These are phyloP conservation scores for Brachypodius melanocephalos DNA, from an alignment of 2,113 vertebrate species.

Conservation along the genomic window DNA sequence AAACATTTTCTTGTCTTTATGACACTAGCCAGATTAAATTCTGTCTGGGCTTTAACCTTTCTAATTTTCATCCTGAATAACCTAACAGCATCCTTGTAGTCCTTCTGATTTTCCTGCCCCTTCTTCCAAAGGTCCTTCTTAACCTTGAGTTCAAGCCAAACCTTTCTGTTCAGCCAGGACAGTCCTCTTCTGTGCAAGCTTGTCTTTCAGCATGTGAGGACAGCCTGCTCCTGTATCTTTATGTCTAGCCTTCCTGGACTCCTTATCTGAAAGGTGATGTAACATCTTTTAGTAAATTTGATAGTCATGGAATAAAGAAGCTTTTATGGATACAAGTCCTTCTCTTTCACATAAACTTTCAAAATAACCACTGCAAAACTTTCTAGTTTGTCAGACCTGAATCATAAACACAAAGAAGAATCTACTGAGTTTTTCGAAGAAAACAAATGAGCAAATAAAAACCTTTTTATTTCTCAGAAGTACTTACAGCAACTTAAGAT, in stretches of 20 bases:
- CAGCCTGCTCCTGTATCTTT: not conserved
- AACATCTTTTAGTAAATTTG: not conserved
- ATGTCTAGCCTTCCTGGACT: not conserved
- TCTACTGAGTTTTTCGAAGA: not conserved
- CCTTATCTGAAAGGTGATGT: not conserved
- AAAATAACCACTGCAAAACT: not conserved
- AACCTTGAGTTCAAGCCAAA: not conserved
- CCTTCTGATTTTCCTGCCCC: not conserved
- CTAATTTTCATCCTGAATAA: not conserved
- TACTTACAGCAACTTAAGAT: not conserved
- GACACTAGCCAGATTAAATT: not conserved
- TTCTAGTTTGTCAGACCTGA: not conserved
- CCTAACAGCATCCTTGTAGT: not conserved
- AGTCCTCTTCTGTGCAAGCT: not conserved
- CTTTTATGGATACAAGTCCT: not conserved
- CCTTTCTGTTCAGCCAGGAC: not conserved
- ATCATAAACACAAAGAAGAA: not conserved
- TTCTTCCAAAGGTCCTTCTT: not conserved
- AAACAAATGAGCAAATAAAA: not conserved
- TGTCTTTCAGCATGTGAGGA: not conserved
- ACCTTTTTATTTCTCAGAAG: not conserved
- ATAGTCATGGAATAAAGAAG: not conserved
- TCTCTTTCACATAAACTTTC: not conserved
- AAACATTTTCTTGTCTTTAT: not conserved
- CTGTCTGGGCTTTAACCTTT: not conserved